Evolutionary conservation across 2,113 vertebrate genomes (phyloP).

Genomic region (Prinia subflava): DNA sequence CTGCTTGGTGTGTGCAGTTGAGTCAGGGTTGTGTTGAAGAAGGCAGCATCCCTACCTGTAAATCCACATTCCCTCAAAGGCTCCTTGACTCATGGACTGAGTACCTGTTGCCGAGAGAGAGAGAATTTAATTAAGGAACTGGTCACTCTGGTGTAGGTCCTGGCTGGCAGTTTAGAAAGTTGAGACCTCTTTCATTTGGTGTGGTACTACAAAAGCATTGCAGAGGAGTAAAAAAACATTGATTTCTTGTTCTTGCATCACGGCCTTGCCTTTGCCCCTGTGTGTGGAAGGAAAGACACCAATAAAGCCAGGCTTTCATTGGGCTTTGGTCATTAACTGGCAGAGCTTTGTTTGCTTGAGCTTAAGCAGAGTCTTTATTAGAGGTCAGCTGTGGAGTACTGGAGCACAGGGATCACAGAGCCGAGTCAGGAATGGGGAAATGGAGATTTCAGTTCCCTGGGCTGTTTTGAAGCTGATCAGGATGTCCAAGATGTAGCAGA

Average conservation of each 20-base stretch:
- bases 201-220: not conserved
- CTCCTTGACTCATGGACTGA: conserved; percentile 26
- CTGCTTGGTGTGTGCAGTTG: not conserved
- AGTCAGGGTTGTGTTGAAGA: not conserved
- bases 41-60: conserved; percentile 8
- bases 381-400: not conserved
- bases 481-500: not conserved
- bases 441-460: not conserved
- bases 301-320: not conserved
- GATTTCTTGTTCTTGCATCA: conserved; percentile 11
- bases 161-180: not conserved
- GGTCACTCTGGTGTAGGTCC: conserved; percentile 34
- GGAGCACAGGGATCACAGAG: not conserved
- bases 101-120: not conserved
- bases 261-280: not conserved
- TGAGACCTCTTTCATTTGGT: not conserved
- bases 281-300: not conserved
- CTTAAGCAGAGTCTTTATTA: not conserved
- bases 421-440: not conserved
- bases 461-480: not conserved
- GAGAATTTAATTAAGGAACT: conserved; percentile 52
- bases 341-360: not conserved
- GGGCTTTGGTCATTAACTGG: not conserved
- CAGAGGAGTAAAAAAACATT: not conserved
- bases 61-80: conserved; percentile 45